Evolutionary conservation across 2,888 invertebrate species (phyloP).

Genomic region (Drosophila mulleri): DNA sequence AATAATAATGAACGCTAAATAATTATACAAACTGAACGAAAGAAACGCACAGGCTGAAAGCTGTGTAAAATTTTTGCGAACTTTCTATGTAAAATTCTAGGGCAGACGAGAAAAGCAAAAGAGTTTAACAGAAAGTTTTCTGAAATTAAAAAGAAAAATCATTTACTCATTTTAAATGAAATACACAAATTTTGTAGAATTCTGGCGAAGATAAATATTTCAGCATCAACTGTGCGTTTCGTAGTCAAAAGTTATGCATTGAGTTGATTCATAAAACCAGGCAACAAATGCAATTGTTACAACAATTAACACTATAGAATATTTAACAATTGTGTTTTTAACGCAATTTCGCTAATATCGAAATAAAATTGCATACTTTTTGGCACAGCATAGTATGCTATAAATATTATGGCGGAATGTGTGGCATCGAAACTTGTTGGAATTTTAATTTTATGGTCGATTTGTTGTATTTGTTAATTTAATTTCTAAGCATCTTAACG

Average conservation of each 20-base stretch:
- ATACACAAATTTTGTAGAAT: background rate
- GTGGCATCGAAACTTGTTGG: background rate
- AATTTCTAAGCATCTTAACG: constrained; percentile 27
- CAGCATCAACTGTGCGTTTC: constrained; percentile 19
- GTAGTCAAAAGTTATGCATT: constrained; percentile 15
- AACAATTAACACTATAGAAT: constrained; percentile 54
- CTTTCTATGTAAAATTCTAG: no score
- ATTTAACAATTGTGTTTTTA: constrained; percentile 20
- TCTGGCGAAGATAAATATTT: background rate
- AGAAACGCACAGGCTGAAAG: constrained; percentile 27
- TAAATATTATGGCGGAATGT: background rate
- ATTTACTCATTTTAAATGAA: background rate
- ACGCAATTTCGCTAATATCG: background rate
- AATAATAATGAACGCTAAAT: constrained; percentile 32
- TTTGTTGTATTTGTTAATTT: constrained; percentile 27
- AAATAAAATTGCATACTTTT: constrained; percentile 20
- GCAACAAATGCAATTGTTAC: constrained; percentile 65
- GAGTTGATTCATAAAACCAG: constrained; percentile 3
- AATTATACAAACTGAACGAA: constrained; percentile 28
- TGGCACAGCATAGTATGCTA: constrained; percentile 1
- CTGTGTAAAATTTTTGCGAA: background rate
- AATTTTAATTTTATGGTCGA: constrained; percentile 3
- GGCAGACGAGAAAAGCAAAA: no score
- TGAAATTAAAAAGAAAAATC: no score
- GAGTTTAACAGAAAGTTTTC: no score